These are phyloP conservation scores for Ceramica pisi DNA, from an alignment of 2,888 invertebrate genomes.

Conservation along the genomic window DNA sequence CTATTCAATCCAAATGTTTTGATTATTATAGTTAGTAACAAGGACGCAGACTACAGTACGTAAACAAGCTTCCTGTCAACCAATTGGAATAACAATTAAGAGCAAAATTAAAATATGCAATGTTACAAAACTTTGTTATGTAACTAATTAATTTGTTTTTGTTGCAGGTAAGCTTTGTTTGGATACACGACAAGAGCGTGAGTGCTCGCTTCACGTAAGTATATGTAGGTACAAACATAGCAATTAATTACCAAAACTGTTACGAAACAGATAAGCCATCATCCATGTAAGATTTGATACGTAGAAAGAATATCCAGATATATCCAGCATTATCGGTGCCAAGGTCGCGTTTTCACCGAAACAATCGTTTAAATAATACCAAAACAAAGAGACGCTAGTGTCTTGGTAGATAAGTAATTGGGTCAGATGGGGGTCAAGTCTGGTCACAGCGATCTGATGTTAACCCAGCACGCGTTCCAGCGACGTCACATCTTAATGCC, in stretches of 20 bases:
- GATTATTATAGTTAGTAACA: constrained; percentile 35
- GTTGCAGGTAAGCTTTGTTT: constrained; percentile 71
- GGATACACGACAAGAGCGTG: constrained; percentile 8
- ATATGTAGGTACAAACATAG: constrained; percentile 13
- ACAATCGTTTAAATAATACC: constrained; percentile 69
- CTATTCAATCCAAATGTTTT: constrained; percentile 40
- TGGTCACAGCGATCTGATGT: constrained; percentile 81
- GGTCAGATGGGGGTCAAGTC: constrained; percentile 85
- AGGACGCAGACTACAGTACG: constrained; percentile 6
- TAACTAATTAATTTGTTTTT: constrained; percentile 64
- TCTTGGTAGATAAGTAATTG: constrained; percentile 83
- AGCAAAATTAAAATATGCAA: constrained; percentile 26
- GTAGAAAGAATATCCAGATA: constrained; percentile 4
- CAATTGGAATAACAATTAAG: constrained; percentile 21
- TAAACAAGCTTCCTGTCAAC: constrained; percentile 20
- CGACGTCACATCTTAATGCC: constrained; percentile 75
- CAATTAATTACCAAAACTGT: constrained; percentile 16
- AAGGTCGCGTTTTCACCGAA: constrained; percentile 75
- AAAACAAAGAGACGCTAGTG: constrained; percentile 72
- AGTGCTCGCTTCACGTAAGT: constrained; percentile 27
- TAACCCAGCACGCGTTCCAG: constrained; percentile 81
- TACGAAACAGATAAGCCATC: neutral
- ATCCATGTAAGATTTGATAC: neutral
- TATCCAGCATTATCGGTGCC: constrained; percentile 62
- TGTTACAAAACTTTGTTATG: constrained; percentile 18